Evolutionary conservation across 2,888 invertebrate genomes (phyloP), one percentile per base, ranked within the genome.

Genomic region (Thalpophila matura): DNA sequence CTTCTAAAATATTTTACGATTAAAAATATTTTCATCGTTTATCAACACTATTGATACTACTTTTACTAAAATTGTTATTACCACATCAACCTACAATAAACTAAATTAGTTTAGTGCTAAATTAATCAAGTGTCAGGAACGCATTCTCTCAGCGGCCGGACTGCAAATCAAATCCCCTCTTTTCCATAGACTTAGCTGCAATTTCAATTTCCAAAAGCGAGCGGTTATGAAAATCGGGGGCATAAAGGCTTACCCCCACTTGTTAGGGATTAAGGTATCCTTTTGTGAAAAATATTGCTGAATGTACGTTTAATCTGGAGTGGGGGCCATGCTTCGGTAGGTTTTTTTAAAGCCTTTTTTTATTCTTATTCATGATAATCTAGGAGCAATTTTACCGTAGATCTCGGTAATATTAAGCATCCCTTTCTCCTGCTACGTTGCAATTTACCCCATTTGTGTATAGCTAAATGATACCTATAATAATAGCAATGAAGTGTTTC

Each of bases 201-300:
- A 71, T 73, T 65, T 70, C 64, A 60, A 73, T 73, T 77, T 81
- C 76, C 75, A 74, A 74, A 59, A 80, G 79, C 85, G 86, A 85
- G 79, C 78, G 85, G 81, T 89, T 86, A 81, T 77, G 83, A 83
- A 84, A 89, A 91, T 91, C 85, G 84, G 83, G 83, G 81, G 86
- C 83, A 86, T 62, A 71, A 81, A 81, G 82, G 87, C 88, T 86
- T 86, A 86, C 90, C 89, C 89, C 92, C 89, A 92, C 93, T 93
- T 93, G 92, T 90, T 86, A 89, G 83, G 91, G 93, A 93, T 94
- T 92, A 94, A 94, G 94, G 93, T 94, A 93, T 91, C 91, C 92
- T 93, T 94, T 94, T 93, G 94, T 93, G 86, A 89, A 85, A 92
- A 92, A 94, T 93, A 94, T 93, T 90, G 93, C 94, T 90, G 92